Evolutionary conservation across 2,797 vertebrate genomes (phyloP).

Genomic region (Otolemur crassicaudatus): DNA sequence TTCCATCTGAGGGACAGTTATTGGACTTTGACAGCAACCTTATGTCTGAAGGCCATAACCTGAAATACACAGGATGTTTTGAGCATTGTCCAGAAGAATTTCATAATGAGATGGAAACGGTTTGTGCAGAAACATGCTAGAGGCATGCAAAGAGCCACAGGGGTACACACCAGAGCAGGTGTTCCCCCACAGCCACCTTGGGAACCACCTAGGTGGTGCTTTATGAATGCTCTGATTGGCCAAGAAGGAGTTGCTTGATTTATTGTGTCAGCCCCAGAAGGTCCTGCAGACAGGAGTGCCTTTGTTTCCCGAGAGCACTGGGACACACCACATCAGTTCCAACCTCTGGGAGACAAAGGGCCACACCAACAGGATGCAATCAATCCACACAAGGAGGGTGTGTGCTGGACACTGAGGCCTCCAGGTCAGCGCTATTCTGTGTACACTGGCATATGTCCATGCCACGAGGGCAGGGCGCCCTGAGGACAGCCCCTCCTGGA

Average conservation of each 20-base stretch:
- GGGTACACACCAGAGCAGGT: background rate
- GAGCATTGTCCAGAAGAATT: background rate
- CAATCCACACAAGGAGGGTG: background rate
- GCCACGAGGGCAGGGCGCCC: background rate
- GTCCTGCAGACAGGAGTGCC: background rate
- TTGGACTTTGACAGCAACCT: background rate
- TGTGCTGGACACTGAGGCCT: background rate
- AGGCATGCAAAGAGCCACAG: rapidly evolving
- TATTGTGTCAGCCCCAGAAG: background rate
- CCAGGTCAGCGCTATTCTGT: background rate
- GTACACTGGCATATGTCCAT: background rate
- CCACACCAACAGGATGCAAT: background rate
- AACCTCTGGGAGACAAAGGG: background rate
- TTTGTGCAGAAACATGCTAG: background rate
- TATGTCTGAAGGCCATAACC: background rate
- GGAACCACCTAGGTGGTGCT: background rate
- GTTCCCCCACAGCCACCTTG: background rate
- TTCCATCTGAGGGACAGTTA: background rate
- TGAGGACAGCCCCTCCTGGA: background rate
- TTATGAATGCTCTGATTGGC: background rate
- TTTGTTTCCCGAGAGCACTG: background rate
- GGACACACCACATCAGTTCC: background rate
- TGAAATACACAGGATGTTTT: background rate
- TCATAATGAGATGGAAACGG: no score
- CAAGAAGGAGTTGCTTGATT: background rate